Percentiles rank a stretch among this genome's conserved stretches.
Evolutionary conservation across 2,797 vertebrate species (phyloP).

Genomic region (Tokudaia tokunoshimensis): DNA sequence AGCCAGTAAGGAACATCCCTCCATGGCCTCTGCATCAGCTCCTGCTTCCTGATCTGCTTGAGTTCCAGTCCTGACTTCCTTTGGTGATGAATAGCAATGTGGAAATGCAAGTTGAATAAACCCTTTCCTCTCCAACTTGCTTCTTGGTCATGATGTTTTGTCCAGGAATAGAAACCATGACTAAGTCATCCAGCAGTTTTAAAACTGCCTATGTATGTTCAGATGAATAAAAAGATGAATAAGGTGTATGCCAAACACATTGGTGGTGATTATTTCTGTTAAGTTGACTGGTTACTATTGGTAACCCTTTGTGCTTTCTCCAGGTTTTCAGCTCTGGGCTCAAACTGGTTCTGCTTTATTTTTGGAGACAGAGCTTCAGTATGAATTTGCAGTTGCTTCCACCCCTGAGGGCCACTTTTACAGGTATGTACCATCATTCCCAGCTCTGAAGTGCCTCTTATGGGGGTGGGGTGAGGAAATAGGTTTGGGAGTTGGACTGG

Average conservation of each 20-base stretch:
- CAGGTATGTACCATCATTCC: too few relatives aligned
- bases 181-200: not conserved
- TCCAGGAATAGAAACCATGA: too few relatives aligned
- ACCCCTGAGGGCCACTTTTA: not conserved
- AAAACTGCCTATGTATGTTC: not conserved
- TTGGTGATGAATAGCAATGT: too few relatives aligned
- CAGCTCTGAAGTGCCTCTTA: not conserved
- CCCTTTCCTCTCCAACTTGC: too few relatives aligned
- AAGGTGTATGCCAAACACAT: not conserved
- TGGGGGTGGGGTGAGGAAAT: not conserved
- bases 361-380: not conserved
- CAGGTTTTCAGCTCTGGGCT: conserved; percentile 31
- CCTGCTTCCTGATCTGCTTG: too few relatives aligned
- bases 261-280: not conserved
- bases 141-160: too few relatives aligned
- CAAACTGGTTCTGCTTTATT: not conserved
- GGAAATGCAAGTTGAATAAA: too few relatives aligned
- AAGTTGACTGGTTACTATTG: not conserved
- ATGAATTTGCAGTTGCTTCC: not conserved
- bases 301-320: conserved; percentile 30
- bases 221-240: not conserved
- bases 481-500: too few relatives aligned
- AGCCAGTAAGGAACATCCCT: too few relatives aligned
- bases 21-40: too few relatives aligned
- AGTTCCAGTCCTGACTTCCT: too few relatives aligned